Evolutionary conservation across 2,888 invertebrate species (phyloP).

Genomic region (Machimus atricapillus): DNA sequence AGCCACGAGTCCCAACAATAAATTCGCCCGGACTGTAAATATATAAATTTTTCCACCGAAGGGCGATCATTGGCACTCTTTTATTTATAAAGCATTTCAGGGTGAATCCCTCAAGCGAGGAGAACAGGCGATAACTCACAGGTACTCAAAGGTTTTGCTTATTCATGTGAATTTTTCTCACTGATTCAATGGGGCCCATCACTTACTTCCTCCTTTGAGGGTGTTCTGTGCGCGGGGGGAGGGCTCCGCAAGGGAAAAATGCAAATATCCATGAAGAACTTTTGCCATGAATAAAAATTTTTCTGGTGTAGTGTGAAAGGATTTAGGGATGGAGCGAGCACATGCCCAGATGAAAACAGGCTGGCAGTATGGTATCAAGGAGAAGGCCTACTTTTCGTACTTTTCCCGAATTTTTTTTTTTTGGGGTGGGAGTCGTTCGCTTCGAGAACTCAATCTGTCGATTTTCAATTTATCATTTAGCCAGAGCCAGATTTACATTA

Average conservation of each 20-base stretch:
- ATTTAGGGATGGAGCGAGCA: not conserved
- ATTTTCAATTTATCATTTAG: constrained; percentile 32
- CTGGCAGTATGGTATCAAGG: not conserved
- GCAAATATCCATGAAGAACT: constrained; percentile 19
- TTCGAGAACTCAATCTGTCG: constrained; percentile 14
- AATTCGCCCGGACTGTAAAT: not conserved
- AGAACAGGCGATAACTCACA: constrained; percentile 9
- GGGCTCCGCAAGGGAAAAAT: not conserved
- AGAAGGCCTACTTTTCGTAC: not conserved
- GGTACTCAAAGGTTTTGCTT: constrained; percentile 16
- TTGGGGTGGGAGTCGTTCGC: not conserved
- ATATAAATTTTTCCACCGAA: not conserved
- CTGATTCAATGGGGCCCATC: constrained; percentile 26
- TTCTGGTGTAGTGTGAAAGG: not conserved
- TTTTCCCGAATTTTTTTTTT: not conserved
- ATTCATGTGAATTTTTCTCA: constrained; percentile 29
- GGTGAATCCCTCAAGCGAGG: not conserved
- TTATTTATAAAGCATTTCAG: constrained; percentile 17
- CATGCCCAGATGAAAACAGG: not conserved
- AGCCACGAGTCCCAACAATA: not conserved
- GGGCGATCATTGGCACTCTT: not conserved
- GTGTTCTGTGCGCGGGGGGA: not conserved
- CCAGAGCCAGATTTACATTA: constrained; percentile 7
- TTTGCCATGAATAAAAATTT: constrained; percentile 4
- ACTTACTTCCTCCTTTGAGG: not conserved